Evolutionary conservation across 2,888 invertebrate species (phyloP), one percentile per base, ranked within the genome.

Genomic region (Tetragonisca angustula): DNA sequence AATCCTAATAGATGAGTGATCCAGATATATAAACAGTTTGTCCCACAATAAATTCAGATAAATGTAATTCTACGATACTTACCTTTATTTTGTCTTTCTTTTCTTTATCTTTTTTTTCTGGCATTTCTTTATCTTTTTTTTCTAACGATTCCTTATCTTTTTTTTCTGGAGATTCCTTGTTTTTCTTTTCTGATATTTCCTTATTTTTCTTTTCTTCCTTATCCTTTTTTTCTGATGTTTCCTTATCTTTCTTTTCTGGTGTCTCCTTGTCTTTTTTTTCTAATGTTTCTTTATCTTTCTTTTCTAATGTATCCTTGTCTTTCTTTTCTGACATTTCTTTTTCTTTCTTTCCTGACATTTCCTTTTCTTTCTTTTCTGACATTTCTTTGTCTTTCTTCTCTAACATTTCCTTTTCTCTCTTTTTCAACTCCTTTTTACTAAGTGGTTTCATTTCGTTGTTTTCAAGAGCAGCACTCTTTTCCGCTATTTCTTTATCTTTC

Each of bases 31-130:
- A 6, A 56, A 56, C n/a, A 32, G 5, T 32, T 32, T 64, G 13
- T 32, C 64, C 21, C 5, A 5, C 13, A 36, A 64, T 0, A 21
- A 4, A 36, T 32, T 64, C 32, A 64, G 11, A 21, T 32, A 64
- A 64, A 64, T 64, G 21, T 19, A 64, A 36, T 79, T 70, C 68
- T 50, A 43, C 24, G 24, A 56, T 36, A 64, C 64, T 64, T 64
- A 64, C 64, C 64, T 64, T 64, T 21, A 64, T 64, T 64, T 64
- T 64, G 65, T 54, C 65, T 65, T 43, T 78, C 49, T 6, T 19
- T 87, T 96, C 96, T 68, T 96, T 96, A 85, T 96, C 97, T 89
- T 96, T 96, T 83, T 94, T 94, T 69, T 94, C 94, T 85, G 94
- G 90, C 88, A 93, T 93, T 75, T 94, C 95, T 86, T 93, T 92